Base-by-base conservation (phyloP, 2,797 vertebrate genomes). In the Sylvia borin region DNA sequence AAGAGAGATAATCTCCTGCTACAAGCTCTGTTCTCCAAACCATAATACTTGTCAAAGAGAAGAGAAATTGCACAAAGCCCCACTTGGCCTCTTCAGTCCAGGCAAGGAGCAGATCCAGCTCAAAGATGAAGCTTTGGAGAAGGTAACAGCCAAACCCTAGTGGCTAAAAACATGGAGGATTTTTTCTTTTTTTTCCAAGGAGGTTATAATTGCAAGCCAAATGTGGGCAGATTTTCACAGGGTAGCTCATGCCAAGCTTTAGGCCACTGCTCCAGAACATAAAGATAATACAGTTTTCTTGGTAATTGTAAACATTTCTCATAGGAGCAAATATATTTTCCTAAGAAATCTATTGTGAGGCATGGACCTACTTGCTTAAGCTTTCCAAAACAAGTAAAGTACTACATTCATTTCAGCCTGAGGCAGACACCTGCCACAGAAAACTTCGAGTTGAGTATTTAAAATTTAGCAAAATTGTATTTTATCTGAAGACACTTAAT, bases 1-100 rank as follows among this genome's bases (percentile, higher is more conserved):
- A 78, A 86, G 47, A 95, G 70, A 93, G 70, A 95, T 75, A 84
- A 95, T 93, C 83, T 90, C 76, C 20, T 42, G 40, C 58, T 86
- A 90, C 82, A 88, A 55, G 8, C 79, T 78, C 73, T 88, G 47
- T 81, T 86, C 62, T 77, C 83, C 82, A 84, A 86, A 72, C 67
- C 55, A 80, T 51, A 90, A 53, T 66, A 73, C 66, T 70, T 51
- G 54, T 72, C 85, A 90, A 78, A 91, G 76, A 82, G 29, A 84
- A 55, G 40, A 84, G 36, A 36, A 86, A 84, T 75, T 78, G 29
- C 43, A 95, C 42, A 51, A 68, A 81, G 55, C 65, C n/a, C n/a
- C 11, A 25, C 12, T 81, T 54, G 54, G 75, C 20, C 43, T 36
- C 32, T 86, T 68, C 47, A 51, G 36, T 27, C 55, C 71, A 51